Evolutionary conservation across 2,113 vertebrate genomes (phyloP), one percentile per base, ranked within the genome.

Genomic region (Coptodon rendalli): DNA sequence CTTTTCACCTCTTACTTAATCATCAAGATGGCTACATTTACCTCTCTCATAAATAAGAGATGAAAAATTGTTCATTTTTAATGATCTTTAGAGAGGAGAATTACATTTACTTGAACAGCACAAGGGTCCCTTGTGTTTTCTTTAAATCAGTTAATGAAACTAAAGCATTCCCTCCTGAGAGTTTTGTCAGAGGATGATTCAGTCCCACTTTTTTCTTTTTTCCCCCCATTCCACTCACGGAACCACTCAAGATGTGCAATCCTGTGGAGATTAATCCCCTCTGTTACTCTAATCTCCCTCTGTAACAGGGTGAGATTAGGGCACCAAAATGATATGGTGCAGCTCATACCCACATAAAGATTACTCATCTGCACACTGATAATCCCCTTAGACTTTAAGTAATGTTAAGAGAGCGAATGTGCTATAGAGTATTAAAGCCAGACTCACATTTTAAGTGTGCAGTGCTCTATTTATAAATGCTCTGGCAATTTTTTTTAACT

Each of bases 341-440:
- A 80, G 50, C 80, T 81, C 83, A 90, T 89, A 84, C 85, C 86
- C 84, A 85, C 88, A 91, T 76, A 34, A 86, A 93, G 92, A 93
- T 95, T 94, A 94, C 79, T 91, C 90, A 82, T 92, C 83, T 89
- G 86, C 90, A 86, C 78, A 66, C 34, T 76, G 38, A 86, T 93
- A 95, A 93, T 93, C 91, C 86, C 83, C 50, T 81, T 50, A 59
- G 63, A 90, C 73, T 87, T 87, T 87, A 89, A 91, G 88, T 92
- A 88, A 91, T 38, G 85, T 73, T 24, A 66, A 86, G 73, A 89
- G 89, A 91, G 88, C 3, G 5, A 82, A 71, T 79, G 63, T 73
- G 82, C 66, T 38, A 50, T 9, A 17, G 53, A 83, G 29, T 73
- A 59, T 91, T 85, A 88, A 54, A 82, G 36, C 36, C 59, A 40